Conservation (phyloP, 2,113 vertebrate genomes). For the Zosterops lateralis region DNA sequence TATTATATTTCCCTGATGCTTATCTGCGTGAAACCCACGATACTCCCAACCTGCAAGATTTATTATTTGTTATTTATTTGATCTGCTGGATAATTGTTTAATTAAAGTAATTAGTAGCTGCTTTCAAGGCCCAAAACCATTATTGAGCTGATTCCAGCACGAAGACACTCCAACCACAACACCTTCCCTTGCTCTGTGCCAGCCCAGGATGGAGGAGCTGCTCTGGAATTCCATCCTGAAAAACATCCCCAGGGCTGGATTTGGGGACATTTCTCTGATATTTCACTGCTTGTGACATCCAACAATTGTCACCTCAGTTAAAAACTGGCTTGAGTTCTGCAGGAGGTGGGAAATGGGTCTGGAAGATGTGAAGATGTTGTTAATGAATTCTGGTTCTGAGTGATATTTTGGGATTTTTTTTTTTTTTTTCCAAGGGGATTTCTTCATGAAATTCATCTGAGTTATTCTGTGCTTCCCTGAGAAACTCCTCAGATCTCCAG, state of each 20-base stretch:
- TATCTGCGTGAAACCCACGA: background rate
- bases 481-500: background rate
- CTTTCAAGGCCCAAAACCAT: conserved; percentile 28
- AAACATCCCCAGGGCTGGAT: background rate
- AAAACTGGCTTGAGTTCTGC: background rate
- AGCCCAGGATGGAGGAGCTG: background rate
- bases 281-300: background rate
- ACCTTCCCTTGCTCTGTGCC: background rate
- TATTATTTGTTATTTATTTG: conserved; percentile 62
- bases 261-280: background rate
- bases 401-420: background rate
- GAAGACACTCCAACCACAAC: background rate
- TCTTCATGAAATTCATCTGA: background rate
- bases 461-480: conserved; percentile 1
- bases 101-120: conserved; percentile 59
- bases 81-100: conserved; percentile 49
- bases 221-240: background rate
- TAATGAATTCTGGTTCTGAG: background rate
- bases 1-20: conserved; percentile 28
- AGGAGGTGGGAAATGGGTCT: background rate
- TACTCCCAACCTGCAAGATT: conserved; percentile 6
- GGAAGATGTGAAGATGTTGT: background rate
- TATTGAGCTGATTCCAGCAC: background rate
- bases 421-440: background rate
- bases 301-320: background rate